Base-by-base conservation (phyloP, 2,797 vertebrate genomes). In the Macropodus opercularis region DNA sequence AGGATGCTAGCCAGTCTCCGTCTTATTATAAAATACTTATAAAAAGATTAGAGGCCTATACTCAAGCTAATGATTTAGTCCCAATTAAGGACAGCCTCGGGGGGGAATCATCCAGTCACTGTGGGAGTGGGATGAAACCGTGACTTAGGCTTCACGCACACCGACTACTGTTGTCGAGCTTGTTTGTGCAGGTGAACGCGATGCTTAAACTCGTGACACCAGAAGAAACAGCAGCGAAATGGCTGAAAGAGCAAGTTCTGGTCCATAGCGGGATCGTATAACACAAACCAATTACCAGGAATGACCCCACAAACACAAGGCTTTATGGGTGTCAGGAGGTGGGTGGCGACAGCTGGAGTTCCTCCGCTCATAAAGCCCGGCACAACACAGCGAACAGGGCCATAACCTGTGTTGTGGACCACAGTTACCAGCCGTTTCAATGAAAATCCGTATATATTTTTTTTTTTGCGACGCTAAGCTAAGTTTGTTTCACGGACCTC, bases 21-120 rank as follows among this genome's bases (percentile, higher is more conserved):
- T 76, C 81, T 85, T 85, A 85, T 89, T 81, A 85, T 81, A 68
- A 82, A 87, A 86, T 66, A 65, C 76, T 83, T 84, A 63, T 79
- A 86, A 90, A 85, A 84, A 83, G 83, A 88, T 80, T 65, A 82
- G 54, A 79, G 41, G 49, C 35, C 70, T 50, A 51, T n/a, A 68
- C 65, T 83, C 31, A 31, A 56, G 46, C 63, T 82, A 84, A 87
- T 84, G 83, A 86, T 85, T 77, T 82, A 64, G 55, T 77, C 79
- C 75, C 80, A 84, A 89, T 87, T 87, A 90, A 64, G 73, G 69
- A 53, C 24, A 48, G 43, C 27, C 84, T 84, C 83, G 19, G 29
- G 83, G n/a, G 76, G 87, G 49, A 64, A 63, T 73, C 31, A 29
- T 18, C 12, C 12, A 40, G n/a, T 22, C 24, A 7, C 57, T 24